Conservation (phyloP, 2,797 vertebrate genomes). For the Diplodus puntazzo region DNA sequence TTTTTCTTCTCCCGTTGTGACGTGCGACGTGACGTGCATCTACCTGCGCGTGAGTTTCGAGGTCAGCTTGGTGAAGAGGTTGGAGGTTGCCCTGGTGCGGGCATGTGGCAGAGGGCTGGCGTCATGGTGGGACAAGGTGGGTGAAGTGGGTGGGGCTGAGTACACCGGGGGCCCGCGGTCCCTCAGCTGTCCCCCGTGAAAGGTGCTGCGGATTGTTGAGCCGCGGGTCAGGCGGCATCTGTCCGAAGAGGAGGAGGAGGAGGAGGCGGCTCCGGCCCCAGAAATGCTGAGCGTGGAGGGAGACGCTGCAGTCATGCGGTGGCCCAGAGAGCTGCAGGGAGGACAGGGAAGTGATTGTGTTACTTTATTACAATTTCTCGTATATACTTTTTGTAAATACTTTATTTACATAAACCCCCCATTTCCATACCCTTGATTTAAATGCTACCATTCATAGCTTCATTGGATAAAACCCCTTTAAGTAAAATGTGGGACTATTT, state of each 20-base stretch:
- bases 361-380: not conserved
- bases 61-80: slow-evolving; percentile 97
- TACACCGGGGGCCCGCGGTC: slow-evolving; percentile 89
- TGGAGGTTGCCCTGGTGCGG: slow-evolving; percentile 91
- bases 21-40: slow-evolving; percentile 25
- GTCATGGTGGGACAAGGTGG: slow-evolving; percentile 91
- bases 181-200: slow-evolving; percentile 93
- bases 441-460: not conserved
- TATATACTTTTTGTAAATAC: not conserved
- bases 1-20: not conserved
- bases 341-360: not conserved
- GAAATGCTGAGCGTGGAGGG: slow-evolving; percentile 94
- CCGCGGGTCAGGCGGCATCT: slow-evolving; percentile 92
- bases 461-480: not conserved
- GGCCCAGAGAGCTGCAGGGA: slow-evolving; percentile 84
- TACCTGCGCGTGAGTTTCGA: slow-evolving; percentile 97
- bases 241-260: slow-evolving; percentile 87
- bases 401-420: not conserved
- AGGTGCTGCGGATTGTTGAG: slow-evolving; percentile 94
- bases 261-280: slow-evolving; percentile 85
- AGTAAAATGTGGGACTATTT: not conserved
- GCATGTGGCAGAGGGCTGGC: slow-evolving; percentile 87
- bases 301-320: slow-evolving; percentile 89
- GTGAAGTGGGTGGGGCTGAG: slow-evolving; percentile 91
- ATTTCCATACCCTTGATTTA: not conserved